Base-by-base conservation (phyloP, 2,888 invertebrate species). In the Drosophila fungiperda region DNA sequence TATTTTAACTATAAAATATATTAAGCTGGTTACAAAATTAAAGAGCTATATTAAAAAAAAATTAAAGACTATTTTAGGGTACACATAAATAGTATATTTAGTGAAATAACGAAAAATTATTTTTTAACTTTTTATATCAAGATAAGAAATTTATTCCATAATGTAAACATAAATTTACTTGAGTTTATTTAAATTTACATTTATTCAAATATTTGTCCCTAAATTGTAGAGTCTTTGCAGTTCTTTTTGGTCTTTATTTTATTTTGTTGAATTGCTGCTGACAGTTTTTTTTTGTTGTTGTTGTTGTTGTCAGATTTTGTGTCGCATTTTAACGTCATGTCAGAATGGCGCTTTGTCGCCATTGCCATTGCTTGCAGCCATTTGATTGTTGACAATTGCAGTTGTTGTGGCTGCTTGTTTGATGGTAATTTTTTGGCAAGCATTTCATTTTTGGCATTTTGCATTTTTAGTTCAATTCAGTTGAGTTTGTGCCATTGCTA, bases 401-500 rank as follows among this genome's bases (percentile, higher is more conserved):
- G 38, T 29, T 65, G 36, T 60, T 70, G 71, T 49, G 38, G 53
- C 35, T 60, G 53, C 33, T 54, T 36, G 40, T 55, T 49, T 61
- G 57, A 9, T 57, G 48, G 40, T 55, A 38, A 48, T 36, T 60
- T 67, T 33, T 66, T 69, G 58, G 42, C 64, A 55, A 35, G 23
- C 45, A 66, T 82, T 57, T 29, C 38, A 60, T 70, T 66, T 77
- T 66, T 78, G 82, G 65, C 77, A 73, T 66, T 74, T 75, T 54
- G 38, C 42, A 61, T 68, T 40, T 38, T 45, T 11, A 29, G 40
- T 20, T 42, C 29, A 57, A 38, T 20, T 32, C 20, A 57, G 70
- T 50, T 68, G 54, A 61, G 38, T 45, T 59, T 61, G 66, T 79
- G 82, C 54, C 83, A 78, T 68, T 77, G 78, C 85, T 82, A 89